These are phyloP conservation scores for Castor canadensis DNA, from an alignment of 2,113 vertebrate genomes.

Conservation along the genomic window DNA sequence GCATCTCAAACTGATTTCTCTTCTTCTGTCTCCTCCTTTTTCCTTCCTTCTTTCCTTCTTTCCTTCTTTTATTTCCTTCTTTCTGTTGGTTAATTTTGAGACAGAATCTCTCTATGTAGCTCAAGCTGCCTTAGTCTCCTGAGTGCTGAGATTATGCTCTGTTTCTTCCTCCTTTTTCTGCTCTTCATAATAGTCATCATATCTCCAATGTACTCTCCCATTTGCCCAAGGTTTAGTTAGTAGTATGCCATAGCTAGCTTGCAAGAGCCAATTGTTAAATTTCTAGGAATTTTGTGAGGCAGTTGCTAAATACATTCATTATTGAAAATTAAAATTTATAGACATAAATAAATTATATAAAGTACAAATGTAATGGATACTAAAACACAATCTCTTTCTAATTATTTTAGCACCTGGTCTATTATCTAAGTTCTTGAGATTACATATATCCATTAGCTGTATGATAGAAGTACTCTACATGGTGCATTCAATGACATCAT, in stretches of 20 bases:
- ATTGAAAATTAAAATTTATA: background rate
- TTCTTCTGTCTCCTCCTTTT: background rate
- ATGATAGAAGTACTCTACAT: background rate
- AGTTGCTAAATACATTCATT: background rate
- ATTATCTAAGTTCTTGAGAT: background rate
- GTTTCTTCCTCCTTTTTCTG: too few relatives aligned
- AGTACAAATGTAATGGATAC: background rate
- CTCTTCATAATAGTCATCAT: background rate
- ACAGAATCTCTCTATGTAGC: background rate
- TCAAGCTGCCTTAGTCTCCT: background rate
- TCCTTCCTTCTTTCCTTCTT: background rate
- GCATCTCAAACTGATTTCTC: background rate
- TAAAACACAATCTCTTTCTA: background rate
- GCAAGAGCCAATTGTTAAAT: background rate
- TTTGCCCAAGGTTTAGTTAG: background rate
- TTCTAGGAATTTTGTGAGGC: background rate
- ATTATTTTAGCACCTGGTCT: background rate
- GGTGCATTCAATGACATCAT: background rate
- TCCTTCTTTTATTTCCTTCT: too few relatives aligned
- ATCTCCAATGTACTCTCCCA: background rate
- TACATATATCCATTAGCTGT: background rate
- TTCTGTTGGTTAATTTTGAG: too few relatives aligned
- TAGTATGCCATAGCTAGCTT: background rate
- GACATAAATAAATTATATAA: background rate
- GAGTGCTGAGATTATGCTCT: background rate